Percentiles rank a stretch among this genome's conserved stretches.
phyloP scores from a whole-genome alignment of 2,888 invertebrate genomes.

The Augochlorella aurata region DNA sequence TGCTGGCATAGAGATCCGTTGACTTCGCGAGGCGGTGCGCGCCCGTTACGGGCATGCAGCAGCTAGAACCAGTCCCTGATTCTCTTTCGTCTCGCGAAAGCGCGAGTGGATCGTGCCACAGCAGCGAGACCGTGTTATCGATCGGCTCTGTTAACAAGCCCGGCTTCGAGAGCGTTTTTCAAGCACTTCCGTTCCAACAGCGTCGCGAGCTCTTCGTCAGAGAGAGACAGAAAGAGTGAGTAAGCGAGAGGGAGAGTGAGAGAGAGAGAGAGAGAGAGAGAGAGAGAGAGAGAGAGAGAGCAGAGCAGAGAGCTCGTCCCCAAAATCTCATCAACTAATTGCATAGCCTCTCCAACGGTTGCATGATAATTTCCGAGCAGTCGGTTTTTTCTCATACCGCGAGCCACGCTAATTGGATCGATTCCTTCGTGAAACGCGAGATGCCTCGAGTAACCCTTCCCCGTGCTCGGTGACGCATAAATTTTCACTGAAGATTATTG shows the following conservation, averaged over 20 bases:
- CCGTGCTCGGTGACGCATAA: conserved; percentile 1
- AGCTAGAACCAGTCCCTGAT: conserved; percentile 59
- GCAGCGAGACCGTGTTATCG: conserved; percentile 54
- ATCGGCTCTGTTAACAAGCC: conserved; percentile 46
- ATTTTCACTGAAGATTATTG: neutral
- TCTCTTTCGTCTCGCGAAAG: conserved; percentile 66
- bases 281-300: neutral
- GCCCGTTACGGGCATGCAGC: conserved; percentile 47
- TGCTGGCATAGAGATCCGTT: conserved; percentile 48
- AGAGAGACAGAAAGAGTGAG: neutral
- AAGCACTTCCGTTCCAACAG: conserved; percentile 42
- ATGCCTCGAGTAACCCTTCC: conserved; percentile 3
- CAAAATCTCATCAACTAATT: conserved; percentile 35
- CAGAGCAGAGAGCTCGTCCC: conserved; percentile 11
- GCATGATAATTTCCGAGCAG: conserved; percentile 9
- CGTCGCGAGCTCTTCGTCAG: conserved; percentile 16
- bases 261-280: neutral
- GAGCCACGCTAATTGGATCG: conserved; percentile 10
- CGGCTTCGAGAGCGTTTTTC: conserved; percentile 48
- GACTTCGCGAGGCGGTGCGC: conserved; percentile 22
- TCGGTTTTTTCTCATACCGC: neutral
- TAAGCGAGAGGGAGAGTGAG: neutral
- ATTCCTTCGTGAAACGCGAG: conserved; percentile 1
- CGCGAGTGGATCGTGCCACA: conserved; percentile 58
- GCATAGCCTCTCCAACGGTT: conserved; percentile 7